Conservation (phyloP, 1,140 invertebrate genomes). For the Orius insidiosus region DNA sequence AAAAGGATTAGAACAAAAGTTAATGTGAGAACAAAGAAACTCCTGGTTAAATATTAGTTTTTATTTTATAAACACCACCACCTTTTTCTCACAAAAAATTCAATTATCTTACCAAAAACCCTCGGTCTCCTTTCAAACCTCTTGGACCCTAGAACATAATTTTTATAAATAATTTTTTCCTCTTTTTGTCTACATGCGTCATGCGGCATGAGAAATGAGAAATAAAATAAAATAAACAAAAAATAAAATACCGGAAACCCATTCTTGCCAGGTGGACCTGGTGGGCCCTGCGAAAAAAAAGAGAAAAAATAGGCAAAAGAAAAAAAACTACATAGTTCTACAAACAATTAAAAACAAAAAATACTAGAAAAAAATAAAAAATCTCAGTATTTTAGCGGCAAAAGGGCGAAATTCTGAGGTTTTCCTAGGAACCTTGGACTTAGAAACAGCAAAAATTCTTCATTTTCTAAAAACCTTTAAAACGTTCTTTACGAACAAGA, state of each 20-base stretch:
- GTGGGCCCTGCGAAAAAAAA: slow-evolving; percentile 49
- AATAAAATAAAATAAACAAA: slow-evolving; percentile 21
- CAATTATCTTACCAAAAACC: slow-evolving; percentile 42
- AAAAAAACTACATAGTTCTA: slow-evolving; percentile 22
- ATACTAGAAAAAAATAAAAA: neutral
- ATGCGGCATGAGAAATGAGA: neutral
- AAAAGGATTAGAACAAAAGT: too few relatives aligned
- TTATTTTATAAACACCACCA: slow-evolving; percentile 2
- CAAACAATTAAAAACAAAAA: neutral
- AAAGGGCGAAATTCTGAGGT: too few relatives aligned
- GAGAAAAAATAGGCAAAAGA: slow-evolving; percentile 28
- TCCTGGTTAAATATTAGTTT: too few relatives aligned
- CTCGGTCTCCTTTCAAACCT: slow-evolving; percentile 45
- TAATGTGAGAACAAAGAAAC: too few relatives aligned
- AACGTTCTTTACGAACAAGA: too few relatives aligned
- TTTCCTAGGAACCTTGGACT: too few relatives aligned
- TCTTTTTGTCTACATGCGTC: slow-evolving; percentile 24
- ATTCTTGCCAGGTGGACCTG: slow-evolving; percentile 64
- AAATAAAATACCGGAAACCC: slow-evolving; percentile 69
- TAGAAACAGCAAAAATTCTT: too few relatives aligned
- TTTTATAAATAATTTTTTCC: slow-evolving; percentile 5
- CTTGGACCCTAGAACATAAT: slow-evolving; percentile 35
- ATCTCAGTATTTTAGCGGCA: neutral
- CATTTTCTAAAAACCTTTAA: too few relatives aligned
- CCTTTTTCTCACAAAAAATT: neutral